Evolutionary conservation across 2,797 vertebrate genomes (phyloP), one percentile per base, ranked within the genome.

Genomic region (Manis crassicaudata): DNA sequence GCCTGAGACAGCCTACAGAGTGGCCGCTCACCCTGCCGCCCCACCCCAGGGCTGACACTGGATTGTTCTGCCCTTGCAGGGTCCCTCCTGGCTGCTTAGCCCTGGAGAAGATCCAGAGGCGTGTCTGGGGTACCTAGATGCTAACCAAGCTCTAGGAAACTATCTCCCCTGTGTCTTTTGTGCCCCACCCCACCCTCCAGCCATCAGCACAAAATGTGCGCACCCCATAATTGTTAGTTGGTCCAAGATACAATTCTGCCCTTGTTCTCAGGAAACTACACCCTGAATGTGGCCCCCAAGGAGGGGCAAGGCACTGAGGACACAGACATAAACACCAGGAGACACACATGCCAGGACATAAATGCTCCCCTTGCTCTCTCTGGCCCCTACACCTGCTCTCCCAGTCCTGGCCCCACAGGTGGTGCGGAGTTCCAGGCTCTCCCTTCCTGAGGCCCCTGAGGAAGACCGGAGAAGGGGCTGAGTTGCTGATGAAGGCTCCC

Each of bases 301-400:
- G 6, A 75, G 46, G 14, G 35, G 18, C 14, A 14, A 4, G 10
- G 35, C 29, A 25, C 40, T 6, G 67, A 25, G 75, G 27, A 58
- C 67, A 40, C 63, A 35, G 11, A 20, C 5, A 16, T 10, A 32
- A 75, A 46, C 1, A 1, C 35, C 23, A 21, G 23, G 27, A 40
- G 29, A 5, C 54, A 54, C 6, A 6, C 32, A 0, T 4, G n/a
- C 58, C 17, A 7, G 18, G 14, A 13, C 29, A 52, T 0, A 21
- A 50, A 94, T 0, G 4, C 43, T 68, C 20, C 32, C 20, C 12
- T 29, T 14, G 18, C 40, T 62, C 77, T 62, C 27, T 6, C 37
- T 32, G 37, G 25, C 58, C 37, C 52, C 32, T 58, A 4, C 3
- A 5, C 25, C 54, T 35, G 35, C 37, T 46, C 6, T 79, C 86